A percentile compares a stretch with the other conserved stretches of the same genome.
Evolutionary conservation across 2,888 invertebrate genomes (phyloP).

Genomic region (Apotomis turbidana): DNA sequence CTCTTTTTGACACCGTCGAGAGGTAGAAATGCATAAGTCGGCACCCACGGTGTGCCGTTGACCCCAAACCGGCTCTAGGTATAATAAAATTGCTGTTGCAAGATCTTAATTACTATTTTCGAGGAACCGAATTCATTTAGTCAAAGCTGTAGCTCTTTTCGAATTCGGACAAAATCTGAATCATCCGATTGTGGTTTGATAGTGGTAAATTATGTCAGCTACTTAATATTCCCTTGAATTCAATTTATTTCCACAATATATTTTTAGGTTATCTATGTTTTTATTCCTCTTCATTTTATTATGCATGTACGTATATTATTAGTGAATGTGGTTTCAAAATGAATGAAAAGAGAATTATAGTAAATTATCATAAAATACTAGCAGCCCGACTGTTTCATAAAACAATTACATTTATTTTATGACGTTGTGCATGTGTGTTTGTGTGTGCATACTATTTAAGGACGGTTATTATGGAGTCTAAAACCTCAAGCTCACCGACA

Average conservation of each 20-base stretch:
- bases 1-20: background rate
- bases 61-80: constrained; percentile 54
- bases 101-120: constrained; percentile 71
- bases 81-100: constrained; percentile 64
- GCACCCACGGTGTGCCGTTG: constrained; percentile 47
- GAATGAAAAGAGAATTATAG: background rate
- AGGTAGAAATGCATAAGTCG: constrained; percentile 20
- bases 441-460: background rate
- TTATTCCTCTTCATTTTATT: background rate
- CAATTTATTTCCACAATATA: background rate
- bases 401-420: constrained; percentile 8
- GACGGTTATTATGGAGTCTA: background rate
- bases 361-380: background rate
- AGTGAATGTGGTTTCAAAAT: background rate
- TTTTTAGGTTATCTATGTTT: background rate
- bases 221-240: background rate
- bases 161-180: constrained; percentile 50
- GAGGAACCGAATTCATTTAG: constrained; percentile 54
- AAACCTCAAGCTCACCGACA: constrained; percentile 5
- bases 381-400: background rate
- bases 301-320: background rate
- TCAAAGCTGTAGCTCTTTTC: constrained; percentile 45
- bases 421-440: background rate
- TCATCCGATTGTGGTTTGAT: constrained; percentile 41
- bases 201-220: background rate